Percentiles rank a stretch among this genome's conserved stretches.
These are phyloP conservation scores for Anser cygnoides DNA, from an alignment of 2,113 vertebrate species.

Conservation along the genomic window DNA sequence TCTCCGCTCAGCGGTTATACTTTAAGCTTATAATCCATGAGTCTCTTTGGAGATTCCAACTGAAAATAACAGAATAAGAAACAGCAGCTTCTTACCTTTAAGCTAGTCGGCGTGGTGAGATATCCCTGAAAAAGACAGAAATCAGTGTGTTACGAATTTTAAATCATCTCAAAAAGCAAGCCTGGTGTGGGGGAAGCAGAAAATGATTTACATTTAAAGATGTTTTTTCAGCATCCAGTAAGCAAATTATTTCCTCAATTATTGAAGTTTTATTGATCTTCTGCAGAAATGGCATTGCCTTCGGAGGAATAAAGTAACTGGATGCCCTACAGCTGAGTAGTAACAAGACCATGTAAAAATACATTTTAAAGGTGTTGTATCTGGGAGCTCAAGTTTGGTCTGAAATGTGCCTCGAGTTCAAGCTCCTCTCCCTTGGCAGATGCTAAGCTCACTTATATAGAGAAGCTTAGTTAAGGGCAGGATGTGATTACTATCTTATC, in stretches of 20 bases:
- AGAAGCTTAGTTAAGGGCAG: not conserved
- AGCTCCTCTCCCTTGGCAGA: not conserved
- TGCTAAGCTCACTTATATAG: not conserved
- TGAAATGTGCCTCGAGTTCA: not conserved
- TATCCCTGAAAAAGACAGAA: not conserved
- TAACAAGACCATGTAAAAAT: not conserved
- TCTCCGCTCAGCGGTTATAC: accelerated
- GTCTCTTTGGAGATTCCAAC: not conserved
- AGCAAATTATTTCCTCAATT: constrained; percentile 24
- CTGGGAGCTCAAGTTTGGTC: not conserved
- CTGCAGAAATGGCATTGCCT: not conserved
- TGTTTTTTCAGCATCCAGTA: not conserved
- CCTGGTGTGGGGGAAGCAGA: accelerated
- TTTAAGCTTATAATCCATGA: not conserved
- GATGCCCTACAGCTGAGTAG: not conserved
- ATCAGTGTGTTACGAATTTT: not conserved
- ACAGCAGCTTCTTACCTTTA: constrained; percentile 15
- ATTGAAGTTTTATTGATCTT: accelerated
- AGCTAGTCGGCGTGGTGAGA: accelerated
- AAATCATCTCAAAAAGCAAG: not conserved
- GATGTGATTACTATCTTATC: constrained; percentile 55
- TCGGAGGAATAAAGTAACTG: not conserved
- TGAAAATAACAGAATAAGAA: not conserved
- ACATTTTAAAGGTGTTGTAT: not conserved
- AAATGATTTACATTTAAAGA: not conserved